Base-by-base conservation (phyloP, 2,113 vertebrate species). In the Bubalus kerabau region DNA sequence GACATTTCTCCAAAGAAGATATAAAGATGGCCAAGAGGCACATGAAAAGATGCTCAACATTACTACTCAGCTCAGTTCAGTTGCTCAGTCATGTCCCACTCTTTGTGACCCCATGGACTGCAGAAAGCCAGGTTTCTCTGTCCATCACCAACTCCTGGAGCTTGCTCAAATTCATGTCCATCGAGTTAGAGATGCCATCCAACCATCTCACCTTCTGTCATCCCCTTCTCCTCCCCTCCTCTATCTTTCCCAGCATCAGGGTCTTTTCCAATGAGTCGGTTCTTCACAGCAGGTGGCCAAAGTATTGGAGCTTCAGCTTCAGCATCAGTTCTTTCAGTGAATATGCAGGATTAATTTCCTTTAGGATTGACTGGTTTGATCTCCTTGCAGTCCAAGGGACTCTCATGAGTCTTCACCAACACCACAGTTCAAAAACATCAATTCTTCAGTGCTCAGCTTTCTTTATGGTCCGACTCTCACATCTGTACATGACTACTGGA, bases 381-480 rank as follows among this genome's bases (percentile, higher is more conserved):
- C 9, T 36, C 17, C 64, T 71, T 71, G 64, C 64, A 71, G 64
- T 71, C 17, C n/a, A 71, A 36, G 32, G 64, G 64, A 36, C 64
- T 71, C 64, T 71, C 64, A 71, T 36, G n/a, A 71, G 64, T 71
- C 64, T 71, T 71, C 19, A 23, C 67, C n/a, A 71, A 71, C 19
- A 36, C 10, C n/a, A 23, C 67, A 71, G n/a, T 71, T 36, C n/a
- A 71, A 71, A 71, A 71, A 36, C n/a, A 36, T 71, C n/a, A 71
- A 1, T 71, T 71, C 67, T 71, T 71, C n/a, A 5, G n/a, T 23
- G 67, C 67, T 71, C 67, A 71, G n/a, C n/a, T 23, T 71, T 40
- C n/a, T 40, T 71, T 23, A 71, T 0, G 0, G 67, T 40, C n/a
- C 0, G 1, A 71, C n/a, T 71, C n/a, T 71, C 67, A 71, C 19